Evolutionary conservation across 2,888 invertebrate species (phyloP).

Genomic region (Agapetus fuscipes): DNA sequence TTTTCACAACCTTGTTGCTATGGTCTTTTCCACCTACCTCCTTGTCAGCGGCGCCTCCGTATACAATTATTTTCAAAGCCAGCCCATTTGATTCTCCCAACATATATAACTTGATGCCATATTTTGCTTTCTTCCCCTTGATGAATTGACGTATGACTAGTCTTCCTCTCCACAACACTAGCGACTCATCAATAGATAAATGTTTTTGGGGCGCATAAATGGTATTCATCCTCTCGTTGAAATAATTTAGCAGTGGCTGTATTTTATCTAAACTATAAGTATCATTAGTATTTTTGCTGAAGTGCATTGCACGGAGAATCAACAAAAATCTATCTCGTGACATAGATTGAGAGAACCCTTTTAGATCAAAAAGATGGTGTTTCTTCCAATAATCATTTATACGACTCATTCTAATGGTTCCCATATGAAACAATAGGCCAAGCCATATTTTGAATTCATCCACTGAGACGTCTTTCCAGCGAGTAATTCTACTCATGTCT

Average conservation of each 20-base stretch:
- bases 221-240: conserved; percentile 2
- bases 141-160: conserved; percentile 7
- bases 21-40: not conserved
- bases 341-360: not conserved
- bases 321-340: conserved; percentile 3
- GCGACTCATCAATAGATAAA: conserved; percentile 5
- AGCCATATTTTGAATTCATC: conserved; percentile 1
- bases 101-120: conserved; percentile 10
- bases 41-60: not conserved
- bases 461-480: conserved; percentile 4
- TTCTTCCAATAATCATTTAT: conserved; percentile 6
- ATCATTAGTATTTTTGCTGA: not conserved
- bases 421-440: conserved; percentile 7
- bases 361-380: conserved; percentile 1
- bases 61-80: conserved; percentile 2
- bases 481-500: conserved; percentile 6
- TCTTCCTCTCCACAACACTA: conserved; percentile 10
- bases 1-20: conserved; percentile 20
- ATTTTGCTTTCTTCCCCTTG: conserved; percentile 8
- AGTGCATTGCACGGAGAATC: not conserved
- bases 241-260: conserved; percentile 2
- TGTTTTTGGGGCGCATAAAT: conserved; percentile 3
- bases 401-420: conserved; percentile 5
- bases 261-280: conserved; percentile 1
- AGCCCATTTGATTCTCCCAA: not conserved